Conservation (phyloP, 2,888 invertebrate species). For the Leucozona laternaria region DNA sequence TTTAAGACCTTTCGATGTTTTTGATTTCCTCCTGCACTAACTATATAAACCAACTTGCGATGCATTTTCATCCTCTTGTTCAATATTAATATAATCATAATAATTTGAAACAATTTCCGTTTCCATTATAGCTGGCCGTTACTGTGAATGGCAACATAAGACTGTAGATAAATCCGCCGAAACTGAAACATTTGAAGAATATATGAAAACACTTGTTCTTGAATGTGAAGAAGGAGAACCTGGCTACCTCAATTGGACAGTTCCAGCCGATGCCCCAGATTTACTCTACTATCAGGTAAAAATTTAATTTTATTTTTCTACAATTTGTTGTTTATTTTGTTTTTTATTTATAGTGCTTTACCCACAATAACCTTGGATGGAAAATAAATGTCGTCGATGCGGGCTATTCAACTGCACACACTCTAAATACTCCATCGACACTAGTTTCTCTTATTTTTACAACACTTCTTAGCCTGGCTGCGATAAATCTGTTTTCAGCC, state of each 20-base stretch:
- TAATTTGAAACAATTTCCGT: background rate
- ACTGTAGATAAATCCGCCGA: conserved; percentile 89
- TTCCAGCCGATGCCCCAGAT: conserved; percentile 92
- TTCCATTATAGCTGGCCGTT: conserved; percentile 88
- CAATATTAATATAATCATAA: background rate
- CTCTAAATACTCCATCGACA: conserved; percentile 60
- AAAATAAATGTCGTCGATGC: conserved; percentile 94
- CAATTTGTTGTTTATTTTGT: background rate
- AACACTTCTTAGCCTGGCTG: conserved; percentile 81
- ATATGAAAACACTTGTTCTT: conserved; percentile 89
- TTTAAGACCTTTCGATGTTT: too few relatives aligned
- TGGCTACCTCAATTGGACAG: conserved; percentile 92
- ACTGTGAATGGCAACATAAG: conserved; percentile 94
- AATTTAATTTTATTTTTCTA: background rate
- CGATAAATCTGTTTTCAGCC: conserved; percentile 71
- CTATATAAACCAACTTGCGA: too few relatives aligned
- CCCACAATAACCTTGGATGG: conserved; percentile 96
- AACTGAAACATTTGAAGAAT: conserved; percentile 91
- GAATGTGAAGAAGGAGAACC: conserved; percentile 91
- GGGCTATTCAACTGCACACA: conserved; percentile 77
- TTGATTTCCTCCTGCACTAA: too few relatives aligned
- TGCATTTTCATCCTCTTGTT: too few relatives aligned
- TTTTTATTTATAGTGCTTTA: conserved; percentile 89
- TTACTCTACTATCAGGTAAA: conserved; percentile 94
- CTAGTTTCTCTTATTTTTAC: conserved; percentile 77